Base-by-base conservation (phyloP, 2,888 invertebrate genomes). In the Xestia c-nigrum region DNA sequence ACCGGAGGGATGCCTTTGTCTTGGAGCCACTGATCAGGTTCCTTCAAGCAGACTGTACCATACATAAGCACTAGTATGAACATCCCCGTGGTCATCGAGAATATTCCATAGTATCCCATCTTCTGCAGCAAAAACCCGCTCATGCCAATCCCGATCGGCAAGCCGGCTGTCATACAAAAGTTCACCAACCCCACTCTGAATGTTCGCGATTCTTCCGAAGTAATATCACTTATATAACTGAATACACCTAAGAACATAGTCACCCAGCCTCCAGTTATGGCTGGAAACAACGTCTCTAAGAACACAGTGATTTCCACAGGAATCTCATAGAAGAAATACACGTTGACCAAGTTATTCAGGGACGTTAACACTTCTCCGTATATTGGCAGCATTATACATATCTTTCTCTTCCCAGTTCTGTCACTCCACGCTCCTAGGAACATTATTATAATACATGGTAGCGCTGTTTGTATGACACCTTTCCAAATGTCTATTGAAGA, bases 1-100 rank as follows among this genome's bases (percentile, higher is more conserved):
- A 96, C 96, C 85, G 90, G 91, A 19, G 94, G 93, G 3, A 92
- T 75, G 40, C 95, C 95, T 88, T 92, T 95, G 3, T 93, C 92
- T 72, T 85, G 88, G 0, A 96, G 91, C 89, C 94, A 93, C 5
- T 92, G 85, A 59, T 97, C 97, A 38, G 97, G 97, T 89, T 98
- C 98, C 76, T 97, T 97, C 83, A 98, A 97, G 74, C 97, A 97
- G 78, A 97, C 97, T 65, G 97, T 95, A 0, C 98, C 98, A 87
- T 98, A 98, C 61, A 97, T 90, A 72, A 98, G 97, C 61, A 98
- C 97, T 64, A 98, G 89, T 10, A 97, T 87, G 68, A 97, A 95
- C 87, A 96, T 83, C 1, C 86, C 86, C 5, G 93, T 89, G 0
- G 96, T 96, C 89, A 94, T 92, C 1, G 94, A 89, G 81, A 97